Evolutionary conservation across 2,888 invertebrate genomes (phyloP), one percentile per base, ranked within the genome.

Genomic region (Nesidiocoris tenuis): DNA sequence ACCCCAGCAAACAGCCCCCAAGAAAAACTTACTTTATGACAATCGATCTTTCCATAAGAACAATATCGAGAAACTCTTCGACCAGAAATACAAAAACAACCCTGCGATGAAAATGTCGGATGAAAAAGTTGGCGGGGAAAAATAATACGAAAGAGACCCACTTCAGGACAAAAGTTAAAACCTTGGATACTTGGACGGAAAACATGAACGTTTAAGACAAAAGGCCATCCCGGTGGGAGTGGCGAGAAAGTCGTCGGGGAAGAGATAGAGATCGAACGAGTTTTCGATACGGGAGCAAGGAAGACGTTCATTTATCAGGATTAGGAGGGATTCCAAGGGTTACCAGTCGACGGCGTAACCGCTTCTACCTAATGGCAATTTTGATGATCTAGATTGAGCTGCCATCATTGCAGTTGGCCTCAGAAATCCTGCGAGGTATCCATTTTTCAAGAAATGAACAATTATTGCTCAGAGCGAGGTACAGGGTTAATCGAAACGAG

Each of bases 181-280:
- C 54, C 55, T 16, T 23, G 16, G 65, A 25, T 17, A n/a, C 24
- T 23, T 23, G 2, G 65, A 54, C 3, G n/a, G 67, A 25, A 67
- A 67, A 67, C 67, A 67, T 67, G 67, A 55, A 39, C 25, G 67
- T 67, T 67, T 67, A 18, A 67, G 67, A 67, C 67, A 67, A 67
- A 65, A 67, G 67, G 39, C 39, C 12, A 12, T 39, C 39, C 5
- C 39, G 3, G 3, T 39, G 12, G 39, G 12, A 39, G 3, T 39
- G 39, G 39, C 39, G 12, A 39, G 39, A 39, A 39, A 39, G 39
- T 39, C 39, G 39, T n/a, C n/a, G n/a, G n/a, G n/a, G 5, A 39
- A 39, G 39, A 39, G 39, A 39, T 39, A 39, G 39, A 39, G 39
- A 39, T 3, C 39, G 39, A 39, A 12, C 39, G 12, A 19, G 67